phyloP scores from a whole-genome alignment of 2,888 invertebrate genomes.

The Cryptocheilus praepositus region DNA sequence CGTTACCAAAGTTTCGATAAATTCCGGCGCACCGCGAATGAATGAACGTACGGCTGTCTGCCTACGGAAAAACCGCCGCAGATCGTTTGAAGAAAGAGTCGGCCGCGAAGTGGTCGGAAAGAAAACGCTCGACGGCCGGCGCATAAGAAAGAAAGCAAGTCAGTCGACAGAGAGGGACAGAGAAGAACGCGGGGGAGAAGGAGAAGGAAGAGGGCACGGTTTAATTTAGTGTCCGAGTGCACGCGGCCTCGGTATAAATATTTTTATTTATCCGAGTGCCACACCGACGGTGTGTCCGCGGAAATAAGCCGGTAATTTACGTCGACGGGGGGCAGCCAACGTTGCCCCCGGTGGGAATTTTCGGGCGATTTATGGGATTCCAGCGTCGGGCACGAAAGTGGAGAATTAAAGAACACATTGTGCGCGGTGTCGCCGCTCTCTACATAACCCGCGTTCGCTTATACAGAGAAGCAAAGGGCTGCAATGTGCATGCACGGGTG shows the following conservation, averaged over 20 bases:
- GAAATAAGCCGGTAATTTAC: constrained; percentile 71
- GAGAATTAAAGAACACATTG: constrained; percentile 67
- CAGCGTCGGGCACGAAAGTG: constrained; percentile 53
- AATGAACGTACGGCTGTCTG: too few species aligned
- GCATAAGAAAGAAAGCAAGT: not conserved
- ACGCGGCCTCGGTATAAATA: constrained; percentile 68
- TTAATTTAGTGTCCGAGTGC: constrained; percentile 68
- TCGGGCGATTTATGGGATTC: constrained; percentile 68
- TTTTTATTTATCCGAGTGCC: constrained; percentile 67
- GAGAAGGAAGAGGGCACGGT: constrained; percentile 27
- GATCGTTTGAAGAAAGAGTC: too few species aligned
- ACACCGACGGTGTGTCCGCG: constrained; percentile 44
- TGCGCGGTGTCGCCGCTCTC: constrained; percentile 37
- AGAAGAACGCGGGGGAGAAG: not conserved
- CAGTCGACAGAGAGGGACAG: not conserved
- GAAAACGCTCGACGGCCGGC: not conserved
- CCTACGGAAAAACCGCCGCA: too few species aligned
- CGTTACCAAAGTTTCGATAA: too few species aligned
- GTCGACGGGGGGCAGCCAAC: constrained; percentile 44
- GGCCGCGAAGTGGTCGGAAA: not conserved
- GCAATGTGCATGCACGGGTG: too few species aligned
- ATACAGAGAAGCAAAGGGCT: too few species aligned
- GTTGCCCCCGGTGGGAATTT: constrained; percentile 61
- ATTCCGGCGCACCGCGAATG: too few species aligned
- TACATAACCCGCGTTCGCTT: not conserved